Evolutionary conservation across 2,113 vertebrate species (phyloP).

Genomic region (Pachyramphus minor): DNA sequence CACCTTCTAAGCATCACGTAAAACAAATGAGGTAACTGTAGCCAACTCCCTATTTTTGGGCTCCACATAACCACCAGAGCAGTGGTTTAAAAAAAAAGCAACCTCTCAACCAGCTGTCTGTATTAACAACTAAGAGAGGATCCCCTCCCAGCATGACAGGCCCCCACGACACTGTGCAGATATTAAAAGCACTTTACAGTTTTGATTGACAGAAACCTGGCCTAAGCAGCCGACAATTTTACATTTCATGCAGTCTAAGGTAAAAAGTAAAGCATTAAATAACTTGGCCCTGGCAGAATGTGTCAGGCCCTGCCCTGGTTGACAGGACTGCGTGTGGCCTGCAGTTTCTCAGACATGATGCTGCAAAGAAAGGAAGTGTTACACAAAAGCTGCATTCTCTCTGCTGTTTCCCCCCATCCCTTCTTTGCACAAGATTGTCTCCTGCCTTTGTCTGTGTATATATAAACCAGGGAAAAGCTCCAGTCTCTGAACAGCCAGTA

Average conservation of each 20-base stretch:
- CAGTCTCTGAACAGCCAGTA: background rate
- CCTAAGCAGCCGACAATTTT: background rate
- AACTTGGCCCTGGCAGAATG: background rate
- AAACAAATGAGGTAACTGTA: background rate
- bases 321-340: conserved; percentile 2
- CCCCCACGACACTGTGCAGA: background rate
- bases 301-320: background rate
- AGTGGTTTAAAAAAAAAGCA: background rate
- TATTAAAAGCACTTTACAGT: background rate
- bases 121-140: background rate
- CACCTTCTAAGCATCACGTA: background rate
- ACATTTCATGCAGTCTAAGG: background rate
- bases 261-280: background rate
- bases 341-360: background rate
- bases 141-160: background rate
- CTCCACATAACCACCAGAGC: background rate
- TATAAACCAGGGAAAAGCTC: background rate
- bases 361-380: background rate
- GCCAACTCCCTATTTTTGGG: background rate
- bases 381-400: conserved; percentile 38
- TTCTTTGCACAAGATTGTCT: background rate
- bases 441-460: background rate
- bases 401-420: background rate
- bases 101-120: background rate
- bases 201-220: conserved; percentile 24